Evolutionary conservation across 2,113 vertebrate genomes (phyloP).

Genomic region (Anolis carolinensis): DNA sequence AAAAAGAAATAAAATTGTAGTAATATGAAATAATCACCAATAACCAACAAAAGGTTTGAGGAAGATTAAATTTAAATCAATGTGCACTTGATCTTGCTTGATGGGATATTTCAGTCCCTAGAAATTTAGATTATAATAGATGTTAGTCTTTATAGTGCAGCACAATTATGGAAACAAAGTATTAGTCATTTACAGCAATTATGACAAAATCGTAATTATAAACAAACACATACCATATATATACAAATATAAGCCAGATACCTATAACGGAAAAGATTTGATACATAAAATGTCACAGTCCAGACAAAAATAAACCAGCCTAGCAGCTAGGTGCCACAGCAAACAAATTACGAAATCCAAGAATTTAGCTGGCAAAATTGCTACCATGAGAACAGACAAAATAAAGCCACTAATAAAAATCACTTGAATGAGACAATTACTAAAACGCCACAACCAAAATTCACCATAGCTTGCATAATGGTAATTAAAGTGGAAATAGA

Average conservation of each 20-base stretch:
- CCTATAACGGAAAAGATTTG: not conserved
- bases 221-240: not conserved
- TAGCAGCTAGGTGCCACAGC: not conserved
- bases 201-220: not conserved
- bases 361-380: not conserved
- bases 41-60: not conserved
- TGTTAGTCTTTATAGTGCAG: not conserved
- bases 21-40: not conserved
- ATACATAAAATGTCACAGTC: not conserved
- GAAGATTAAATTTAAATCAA: not conserved
- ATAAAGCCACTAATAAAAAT: not conserved
- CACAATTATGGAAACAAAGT: not conserved
- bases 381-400: not conserved
- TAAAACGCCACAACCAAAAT: not conserved
- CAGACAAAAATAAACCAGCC: not conserved
- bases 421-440: not conserved
- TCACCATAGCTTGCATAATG: not conserved
- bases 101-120: not conserved
- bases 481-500: not conserved
- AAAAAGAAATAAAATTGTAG: not conserved
- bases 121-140: not conserved
- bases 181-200: not conserved
- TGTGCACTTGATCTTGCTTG: not conserved
- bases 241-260: too few species aligned
- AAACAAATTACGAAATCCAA: not conserved